Base-by-base conservation (phyloP, 2,888 invertebrate genomes). In the Imbricaverruca yamaguchii region DNA sequence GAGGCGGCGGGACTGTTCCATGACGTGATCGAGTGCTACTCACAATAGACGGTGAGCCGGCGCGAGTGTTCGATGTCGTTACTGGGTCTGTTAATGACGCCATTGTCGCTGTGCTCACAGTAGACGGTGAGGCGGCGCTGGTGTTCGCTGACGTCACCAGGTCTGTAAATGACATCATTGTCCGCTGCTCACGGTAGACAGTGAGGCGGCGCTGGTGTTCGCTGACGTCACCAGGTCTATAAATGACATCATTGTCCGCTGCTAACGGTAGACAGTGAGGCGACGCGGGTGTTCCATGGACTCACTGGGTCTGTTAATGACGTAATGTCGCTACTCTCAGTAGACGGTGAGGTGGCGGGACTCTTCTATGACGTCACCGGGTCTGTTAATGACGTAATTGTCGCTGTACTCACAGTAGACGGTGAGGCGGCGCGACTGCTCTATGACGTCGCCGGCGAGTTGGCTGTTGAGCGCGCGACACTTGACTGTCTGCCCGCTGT, bases 211-310 rank as follows among this genome's bases (percentile, higher is more conserved):
- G 79, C n/a, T n/a, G 8, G 83, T 81, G 80, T 18, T 82, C 82
- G 53, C 81, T 21, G 6, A 80, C 82, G 1, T 81, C 59, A 0
- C 65, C 82, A 4, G 25, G 39, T 39, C 39, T 39, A 4, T 39
- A 3, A 39, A 39, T 39, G 39, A 39, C 39, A 4, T 39, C 39
- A 39, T 39, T 39, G 39, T 4, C n/a, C 4, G 39, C 39, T 39
- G n/a, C 83, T 82, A 80, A 83, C 83, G 82, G 25, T 81, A 67
- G 6, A 83, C 81, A 74, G 79, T 80, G 61, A 83, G 82, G 67
- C 80, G 81, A 25, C 82, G 79, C 8, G 83, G 81, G 63, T 81
- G 80, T 18, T 82, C 82, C 18, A 82, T 21, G 6, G n/a, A n/a
- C n/a, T 39, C 39, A 39, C 39, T 39, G 39, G 39, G 39, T 4